These are phyloP conservation scores for Drosophila pseudotalamancana DNA, from an alignment of 2,888 invertebrate species.

Conservation along the genomic window DNA sequence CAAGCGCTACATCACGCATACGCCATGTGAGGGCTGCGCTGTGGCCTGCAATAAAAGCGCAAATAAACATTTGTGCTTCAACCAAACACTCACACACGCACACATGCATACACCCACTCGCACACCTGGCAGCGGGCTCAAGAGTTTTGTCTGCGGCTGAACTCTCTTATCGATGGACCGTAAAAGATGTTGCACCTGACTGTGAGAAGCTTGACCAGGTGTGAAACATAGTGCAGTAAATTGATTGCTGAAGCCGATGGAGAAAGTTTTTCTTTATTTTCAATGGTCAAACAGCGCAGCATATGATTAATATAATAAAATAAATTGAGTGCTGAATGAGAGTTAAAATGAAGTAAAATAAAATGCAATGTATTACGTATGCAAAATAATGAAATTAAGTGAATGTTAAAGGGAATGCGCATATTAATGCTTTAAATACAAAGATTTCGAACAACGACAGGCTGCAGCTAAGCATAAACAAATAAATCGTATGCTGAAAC, in stretches of 20 bases:
- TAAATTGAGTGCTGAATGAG: no score
- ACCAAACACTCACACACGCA: slow-evolving; percentile 6
- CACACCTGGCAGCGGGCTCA: slow-evolving; percentile 1
- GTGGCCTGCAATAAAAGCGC: slow-evolving; percentile 62
- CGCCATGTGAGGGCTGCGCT: slow-evolving; percentile 41
- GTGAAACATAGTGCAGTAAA: not conserved
- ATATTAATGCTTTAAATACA: no score
- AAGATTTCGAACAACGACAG: no score
- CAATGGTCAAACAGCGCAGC: no score
- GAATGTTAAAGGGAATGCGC: no score
- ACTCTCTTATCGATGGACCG: slow-evolving; percentile 14
- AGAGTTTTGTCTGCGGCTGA: slow-evolving; percentile 17
- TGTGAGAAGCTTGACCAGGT: no score
- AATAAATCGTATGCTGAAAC: slow-evolving; percentile 5
- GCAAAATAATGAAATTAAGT: no score
- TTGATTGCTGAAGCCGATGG: no score
- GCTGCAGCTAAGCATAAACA: slow-evolving; percentile 15
- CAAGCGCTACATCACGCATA: slow-evolving; percentile 55
- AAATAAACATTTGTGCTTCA: slow-evolving; percentile 65
- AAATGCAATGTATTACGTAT: no score
- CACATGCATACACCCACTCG: not conserved
- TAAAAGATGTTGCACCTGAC: slow-evolving; percentile 5
- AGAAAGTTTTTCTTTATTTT: no score
- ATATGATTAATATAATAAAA: no score
- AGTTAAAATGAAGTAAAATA: no score